Evolutionary conservation across 2,888 invertebrate species (phyloP).

Genomic region (Calephelis perditalis): DNA sequence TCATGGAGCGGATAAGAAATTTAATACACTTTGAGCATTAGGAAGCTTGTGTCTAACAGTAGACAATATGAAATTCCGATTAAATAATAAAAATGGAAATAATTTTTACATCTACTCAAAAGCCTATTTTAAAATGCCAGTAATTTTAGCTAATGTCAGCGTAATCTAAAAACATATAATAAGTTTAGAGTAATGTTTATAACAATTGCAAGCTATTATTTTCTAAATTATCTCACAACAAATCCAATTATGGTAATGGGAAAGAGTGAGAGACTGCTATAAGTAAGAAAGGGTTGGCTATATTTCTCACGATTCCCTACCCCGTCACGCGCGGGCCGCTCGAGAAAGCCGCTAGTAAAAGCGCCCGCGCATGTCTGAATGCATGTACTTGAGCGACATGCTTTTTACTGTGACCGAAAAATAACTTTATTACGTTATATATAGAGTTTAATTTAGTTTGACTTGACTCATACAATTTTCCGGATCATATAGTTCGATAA

Average conservation of each 20-base stretch:
- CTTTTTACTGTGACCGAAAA: slow-evolving; percentile 2
- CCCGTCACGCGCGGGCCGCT: slow-evolving; percentile 32
- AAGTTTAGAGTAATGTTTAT: too few species aligned
- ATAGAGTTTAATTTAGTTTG: slow-evolving; percentile 2
- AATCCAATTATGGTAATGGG: background rate
- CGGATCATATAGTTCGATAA: slow-evolving; percentile 21
- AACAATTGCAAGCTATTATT: too few species aligned
- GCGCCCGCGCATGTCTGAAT: slow-evolving; percentile 22
- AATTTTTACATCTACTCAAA: too few species aligned
- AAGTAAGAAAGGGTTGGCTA: slow-evolving; percentile 5
- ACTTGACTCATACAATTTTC: slow-evolving; percentile 10
- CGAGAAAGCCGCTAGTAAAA: slow-evolving; percentile 37
- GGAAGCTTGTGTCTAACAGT: too few species aligned
- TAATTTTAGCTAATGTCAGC: too few species aligned
- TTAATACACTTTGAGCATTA: too few species aligned
- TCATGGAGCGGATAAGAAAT: too few species aligned
- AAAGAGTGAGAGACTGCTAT: background rate
- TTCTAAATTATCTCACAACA: background rate
- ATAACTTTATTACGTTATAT: background rate
- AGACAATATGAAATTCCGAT: too few species aligned
- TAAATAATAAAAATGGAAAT: too few species aligned
- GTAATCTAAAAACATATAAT: too few species aligned
- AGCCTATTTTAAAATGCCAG: too few species aligned
- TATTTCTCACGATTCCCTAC: slow-evolving; percentile 12
- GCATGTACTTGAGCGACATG: slow-evolving; percentile 14